Percentiles rank a stretch among this genome's conserved stretches.
Conservation (phyloP, 2,797 vertebrate genomes). For the Gadopsis bispinosus region DNA sequence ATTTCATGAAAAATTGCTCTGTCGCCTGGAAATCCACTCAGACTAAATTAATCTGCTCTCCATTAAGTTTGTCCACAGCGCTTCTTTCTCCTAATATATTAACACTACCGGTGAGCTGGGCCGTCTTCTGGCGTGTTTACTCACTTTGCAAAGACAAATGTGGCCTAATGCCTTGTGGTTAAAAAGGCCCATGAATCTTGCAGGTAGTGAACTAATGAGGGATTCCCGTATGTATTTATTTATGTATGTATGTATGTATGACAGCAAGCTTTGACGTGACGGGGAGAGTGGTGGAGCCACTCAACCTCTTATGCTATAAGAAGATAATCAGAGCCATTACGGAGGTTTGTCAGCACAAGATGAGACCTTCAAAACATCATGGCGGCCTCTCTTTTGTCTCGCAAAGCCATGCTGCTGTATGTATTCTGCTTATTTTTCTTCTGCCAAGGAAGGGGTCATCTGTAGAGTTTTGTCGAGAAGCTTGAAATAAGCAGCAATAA, state of each 20-base stretch:
- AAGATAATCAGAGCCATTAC: not conserved
- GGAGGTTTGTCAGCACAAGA: not conserved
- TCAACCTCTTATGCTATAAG: not conserved
- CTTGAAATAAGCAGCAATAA: not conserved
- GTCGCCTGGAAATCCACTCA: conserved; percentile 68
- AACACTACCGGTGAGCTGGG: conserved; percentile 19
- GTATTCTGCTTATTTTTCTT: not conserved
- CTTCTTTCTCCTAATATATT: conserved; percentile 45
- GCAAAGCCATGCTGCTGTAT: not conserved
- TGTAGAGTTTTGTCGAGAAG: too few species aligned
- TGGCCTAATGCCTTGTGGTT: not conserved
- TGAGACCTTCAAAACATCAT: not conserved
- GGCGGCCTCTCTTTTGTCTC: not conserved
- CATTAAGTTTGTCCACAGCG: conserved; percentile 59
- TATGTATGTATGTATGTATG: not conserved
- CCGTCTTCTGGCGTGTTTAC: conserved; percentile 45
- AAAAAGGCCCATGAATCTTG: conserved; percentile 18
- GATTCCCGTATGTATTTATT: not conserved
- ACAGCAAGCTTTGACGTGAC: not conserved
- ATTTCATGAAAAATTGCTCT: conserved; percentile 67
- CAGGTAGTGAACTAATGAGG: conserved; percentile 20
- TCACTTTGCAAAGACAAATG: conserved; percentile 48
- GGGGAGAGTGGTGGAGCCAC: not conserved
- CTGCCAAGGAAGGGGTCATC: not conserved
- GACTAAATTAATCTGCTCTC: conserved; percentile 65